phyloP scores from a whole-genome alignment of 2,888 invertebrate species.

The Cephus spinipes region DNA sequence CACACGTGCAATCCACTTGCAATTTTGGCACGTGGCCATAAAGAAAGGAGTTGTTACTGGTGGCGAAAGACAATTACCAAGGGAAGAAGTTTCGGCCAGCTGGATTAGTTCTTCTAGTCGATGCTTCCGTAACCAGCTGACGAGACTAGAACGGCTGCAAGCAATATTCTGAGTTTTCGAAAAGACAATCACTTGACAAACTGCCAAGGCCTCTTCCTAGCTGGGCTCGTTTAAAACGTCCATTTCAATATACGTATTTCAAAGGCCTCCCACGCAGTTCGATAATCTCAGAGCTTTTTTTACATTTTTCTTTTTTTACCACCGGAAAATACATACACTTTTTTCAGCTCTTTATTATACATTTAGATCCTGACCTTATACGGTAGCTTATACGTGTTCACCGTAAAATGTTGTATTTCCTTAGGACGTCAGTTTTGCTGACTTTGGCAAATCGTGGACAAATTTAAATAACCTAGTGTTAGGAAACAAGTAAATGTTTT shows the following conservation, averaged over 20 bases:
- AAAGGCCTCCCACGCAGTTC: background rate
- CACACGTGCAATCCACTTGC: background rate
- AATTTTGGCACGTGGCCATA: background rate
- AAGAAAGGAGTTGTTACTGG: background rate
- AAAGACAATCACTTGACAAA: conserved; percentile 33
- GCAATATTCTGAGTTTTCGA: background rate
- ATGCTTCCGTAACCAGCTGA: background rate
- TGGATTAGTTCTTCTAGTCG: background rate
- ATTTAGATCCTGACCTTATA: background rate
- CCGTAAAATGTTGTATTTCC: background rate
- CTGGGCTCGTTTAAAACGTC: background rate
- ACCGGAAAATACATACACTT: background rate
- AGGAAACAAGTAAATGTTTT: background rate
- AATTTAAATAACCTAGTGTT: background rate
- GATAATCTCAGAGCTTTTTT: background rate
- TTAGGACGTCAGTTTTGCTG: background rate
- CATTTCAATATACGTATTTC: background rate
- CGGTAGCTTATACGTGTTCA: background rate
- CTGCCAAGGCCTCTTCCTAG: conserved; percentile 20
- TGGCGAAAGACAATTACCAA: background rate
- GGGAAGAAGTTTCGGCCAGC: background rate
- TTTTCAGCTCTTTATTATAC: background rate
- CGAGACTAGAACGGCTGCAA: background rate
- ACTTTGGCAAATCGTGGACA: background rate
- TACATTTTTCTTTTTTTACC: background rate